phyloP scores from a whole-genome alignment of 2,113 vertebrate genomes.

The Gnathonemus longibarbis region DNA sequence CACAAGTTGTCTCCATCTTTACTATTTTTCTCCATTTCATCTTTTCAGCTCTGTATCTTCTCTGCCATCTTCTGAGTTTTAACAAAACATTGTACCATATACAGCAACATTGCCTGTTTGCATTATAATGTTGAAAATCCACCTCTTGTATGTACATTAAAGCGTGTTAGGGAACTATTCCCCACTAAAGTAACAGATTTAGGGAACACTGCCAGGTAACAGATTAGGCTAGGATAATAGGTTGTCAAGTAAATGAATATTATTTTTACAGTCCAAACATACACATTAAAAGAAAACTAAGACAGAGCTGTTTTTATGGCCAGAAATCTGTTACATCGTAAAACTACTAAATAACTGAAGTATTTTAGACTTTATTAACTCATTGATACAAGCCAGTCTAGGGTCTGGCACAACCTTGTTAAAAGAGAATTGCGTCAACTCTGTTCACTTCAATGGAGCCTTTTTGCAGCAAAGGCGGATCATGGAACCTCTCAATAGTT shows the following conservation, averaged over 20 bases:
- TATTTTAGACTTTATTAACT: background rate
- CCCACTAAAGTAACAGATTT: too few relatives aligned
- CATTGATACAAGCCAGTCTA: background rate
- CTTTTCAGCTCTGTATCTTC: too few relatives aligned
- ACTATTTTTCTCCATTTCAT: too few relatives aligned
- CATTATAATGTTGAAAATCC: background rate
- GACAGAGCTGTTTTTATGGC: background rate
- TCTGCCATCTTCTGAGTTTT: background rate
- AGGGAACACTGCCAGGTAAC: too few relatives aligned
- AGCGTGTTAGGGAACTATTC: too few relatives aligned
- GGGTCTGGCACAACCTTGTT: too few relatives aligned
- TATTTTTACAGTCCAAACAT: background rate
- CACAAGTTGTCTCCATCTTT: too few relatives aligned
- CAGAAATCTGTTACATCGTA: background rate
- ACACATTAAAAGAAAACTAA: background rate
- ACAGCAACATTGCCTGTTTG: background rate
- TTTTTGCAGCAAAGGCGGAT: too few relatives aligned
- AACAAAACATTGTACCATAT: background rate
- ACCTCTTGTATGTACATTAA: background rate
- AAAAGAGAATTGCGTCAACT: too few relatives aligned
- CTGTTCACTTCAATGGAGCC: too few relatives aligned
- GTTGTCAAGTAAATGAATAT: background rate
- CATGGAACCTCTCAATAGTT: too few relatives aligned
- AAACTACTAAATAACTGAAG: background rate
- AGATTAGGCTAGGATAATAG: too few relatives aligned